Percentiles rank a stretch among this genome's conserved stretches.
Evolutionary conservation across 2,797 vertebrate species (phyloP).

Genomic region (Australoheros facetus): DNA sequence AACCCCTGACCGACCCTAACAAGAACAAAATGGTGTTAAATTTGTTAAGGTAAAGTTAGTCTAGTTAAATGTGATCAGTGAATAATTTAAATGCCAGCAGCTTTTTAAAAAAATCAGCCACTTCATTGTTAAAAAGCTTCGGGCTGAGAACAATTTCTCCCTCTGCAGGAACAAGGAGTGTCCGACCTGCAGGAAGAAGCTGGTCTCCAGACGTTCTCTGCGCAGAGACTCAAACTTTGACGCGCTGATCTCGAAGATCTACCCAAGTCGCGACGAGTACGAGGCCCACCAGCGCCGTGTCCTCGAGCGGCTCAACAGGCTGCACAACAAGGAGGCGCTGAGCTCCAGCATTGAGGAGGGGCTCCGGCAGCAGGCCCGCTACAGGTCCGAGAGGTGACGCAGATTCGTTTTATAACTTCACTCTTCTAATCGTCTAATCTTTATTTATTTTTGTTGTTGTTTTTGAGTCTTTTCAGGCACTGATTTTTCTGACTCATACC

Average conservation of each 20-base stretch:
- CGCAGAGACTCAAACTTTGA: constrained; percentile 91
- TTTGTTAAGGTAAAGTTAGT: fast-evolving
- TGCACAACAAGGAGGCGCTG: constrained; percentile 90
- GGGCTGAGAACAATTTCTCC: not conserved
- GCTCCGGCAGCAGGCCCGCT: constrained; percentile 89
- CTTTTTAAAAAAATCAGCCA: not conserved
- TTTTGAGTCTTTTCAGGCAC: too few relatives aligned
- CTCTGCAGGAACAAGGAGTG: constrained; percentile 89
- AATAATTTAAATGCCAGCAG: not conserved
- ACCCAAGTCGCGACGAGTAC: constrained; percentile 91
- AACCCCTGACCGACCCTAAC: not conserved
- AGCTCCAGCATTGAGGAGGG: constrained; percentile 94
- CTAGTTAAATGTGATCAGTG: not conserved
- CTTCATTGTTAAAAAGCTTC: fast-evolving
- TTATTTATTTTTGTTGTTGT: too few relatives aligned
- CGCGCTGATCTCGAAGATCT: constrained; percentile 93
- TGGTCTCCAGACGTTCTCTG: constrained; percentile 90
- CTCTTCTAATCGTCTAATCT: too few relatives aligned
- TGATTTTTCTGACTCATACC: too few relatives aligned
- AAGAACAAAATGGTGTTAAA: not conserved
- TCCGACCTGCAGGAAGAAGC: constrained; percentile 91
- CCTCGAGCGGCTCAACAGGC: constrained; percentile 87
- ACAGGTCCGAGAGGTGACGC: constrained; percentile 78
- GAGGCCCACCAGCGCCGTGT: constrained; percentile 91
- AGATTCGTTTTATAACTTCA: not conserved